These are phyloP conservation scores for Pygmarrhopalites habei DNA, from an alignment of 1,140 invertebrate species.

Conservation along the genomic window DNA sequence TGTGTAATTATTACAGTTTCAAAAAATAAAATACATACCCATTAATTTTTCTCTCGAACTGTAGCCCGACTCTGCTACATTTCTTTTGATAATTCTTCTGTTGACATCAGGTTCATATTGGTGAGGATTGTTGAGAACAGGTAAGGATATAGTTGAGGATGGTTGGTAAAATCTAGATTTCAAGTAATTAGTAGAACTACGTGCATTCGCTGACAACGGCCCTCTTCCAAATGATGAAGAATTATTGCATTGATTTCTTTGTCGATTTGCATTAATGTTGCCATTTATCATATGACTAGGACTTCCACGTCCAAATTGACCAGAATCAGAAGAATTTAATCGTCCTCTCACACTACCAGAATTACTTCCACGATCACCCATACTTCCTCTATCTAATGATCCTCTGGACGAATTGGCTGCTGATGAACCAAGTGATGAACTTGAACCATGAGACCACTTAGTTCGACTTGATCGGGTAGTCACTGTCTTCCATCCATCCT, in stretches of 20 bases:
- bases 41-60: background rate
- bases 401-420: constrained; percentile 10
- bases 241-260: background rate
- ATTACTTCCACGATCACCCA: constrained; percentile 13
- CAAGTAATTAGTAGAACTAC: background rate
- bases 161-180: constrained; percentile 49
- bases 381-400: constrained; percentile 20
- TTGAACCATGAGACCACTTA: constrained; percentile 33
- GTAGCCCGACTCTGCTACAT: background rate
- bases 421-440: constrained; percentile 22
- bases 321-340: background rate
- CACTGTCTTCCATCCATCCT: constrained; percentile 38
- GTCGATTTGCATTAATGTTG: background rate
- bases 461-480: constrained; percentile 23
- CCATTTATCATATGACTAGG: background rate
- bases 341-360: background rate
- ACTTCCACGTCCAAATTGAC: background rate
- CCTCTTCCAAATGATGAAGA: background rate
- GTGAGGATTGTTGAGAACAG: constrained; percentile 44
- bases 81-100: background rate
- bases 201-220: background rate
- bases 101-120: background rate
- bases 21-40: background rate
- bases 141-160: constrained; percentile 53
- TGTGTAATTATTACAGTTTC: too few relatives aligned